Evolutionary conservation across 2,888 invertebrate species (phyloP), one percentile per base, ranked within the genome.

Genomic region (Petrophora chlorosata): DNA sequence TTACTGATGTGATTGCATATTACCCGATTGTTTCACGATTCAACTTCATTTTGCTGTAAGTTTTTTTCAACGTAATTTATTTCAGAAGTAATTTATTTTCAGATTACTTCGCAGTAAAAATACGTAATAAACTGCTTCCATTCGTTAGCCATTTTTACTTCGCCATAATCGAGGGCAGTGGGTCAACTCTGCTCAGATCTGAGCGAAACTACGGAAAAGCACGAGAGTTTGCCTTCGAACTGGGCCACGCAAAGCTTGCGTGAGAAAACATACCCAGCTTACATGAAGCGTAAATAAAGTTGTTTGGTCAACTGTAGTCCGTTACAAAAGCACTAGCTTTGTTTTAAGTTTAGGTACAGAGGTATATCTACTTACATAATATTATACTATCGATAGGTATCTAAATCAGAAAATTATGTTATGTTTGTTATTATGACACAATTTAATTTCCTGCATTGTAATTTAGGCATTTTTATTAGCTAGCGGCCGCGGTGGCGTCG

Each of bases 121-220:
- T 13, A 22, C 15, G 26, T 23, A 28, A 56, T 53, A 36, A 23
- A 42, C 50, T 33, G 40, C 50, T 17, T 26, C 38, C 43, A 29
- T 49, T 50, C 22, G 26, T 44, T 41, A 46, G 43, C 33, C 39
- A 34, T 33, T 49, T 53, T 50, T 47, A 49, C 25, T 46, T 48
- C 36, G 26, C 25, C 17, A 28, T 33, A 60, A 79, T 79, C 62
- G 79, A 70, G 85, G 86, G 59, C 76, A 86, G 76, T 86, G 74
- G 86, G 86, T 85, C 85, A 84, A 59, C 61, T 66, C 53, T 54
- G 64, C 59, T 64, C 64, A 73, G 70, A 81, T 84, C 67, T 70
- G 57, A 65, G 63, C 67, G 66, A 72, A 76, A 72, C 65, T 73
- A 67, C 67, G 65, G 66, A 67, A 65, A 67, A 67, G 56, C 75